These are phyloP conservation scores for Amphipoea oculea DNA, from an alignment of 2,888 invertebrate species.

Conservation along the genomic window DNA sequence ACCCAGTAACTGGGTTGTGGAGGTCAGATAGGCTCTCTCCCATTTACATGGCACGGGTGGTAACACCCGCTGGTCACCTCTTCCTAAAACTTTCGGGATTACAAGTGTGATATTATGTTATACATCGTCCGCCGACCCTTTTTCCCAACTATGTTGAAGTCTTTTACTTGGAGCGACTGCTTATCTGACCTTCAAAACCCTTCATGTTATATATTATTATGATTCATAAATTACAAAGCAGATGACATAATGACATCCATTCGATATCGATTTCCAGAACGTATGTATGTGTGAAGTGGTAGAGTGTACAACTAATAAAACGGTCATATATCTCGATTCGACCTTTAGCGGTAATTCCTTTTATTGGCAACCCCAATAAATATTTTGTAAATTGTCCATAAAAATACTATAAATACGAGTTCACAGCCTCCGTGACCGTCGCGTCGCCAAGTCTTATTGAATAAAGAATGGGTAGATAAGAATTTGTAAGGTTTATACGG, in stretches of 20 bases:
- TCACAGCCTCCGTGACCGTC: background rate
- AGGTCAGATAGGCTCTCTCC: background rate
- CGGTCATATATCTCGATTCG: background rate
- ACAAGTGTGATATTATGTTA: background rate
- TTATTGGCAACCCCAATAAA: slow-evolving; percentile 40
- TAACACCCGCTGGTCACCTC: background rate
- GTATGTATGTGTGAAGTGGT: too few species aligned
- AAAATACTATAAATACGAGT: slow-evolving; percentile 1
- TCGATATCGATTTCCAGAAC: background rate
- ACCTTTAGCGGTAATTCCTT: slow-evolving; percentile 12
- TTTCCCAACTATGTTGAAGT: too few species aligned
- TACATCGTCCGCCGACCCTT: too few species aligned
- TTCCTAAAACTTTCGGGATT: background rate
- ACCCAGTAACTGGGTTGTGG: too few species aligned
- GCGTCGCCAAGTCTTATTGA: background rate
- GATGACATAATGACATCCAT: background rate
- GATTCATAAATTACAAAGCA: background rate
- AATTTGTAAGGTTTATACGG: background rate
- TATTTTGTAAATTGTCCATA: slow-evolving; percentile 19
- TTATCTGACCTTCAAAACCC: too few species aligned
- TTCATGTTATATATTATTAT: background rate
- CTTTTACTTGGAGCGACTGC: too few species aligned
- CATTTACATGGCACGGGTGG: background rate
- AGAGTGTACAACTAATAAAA: background rate
- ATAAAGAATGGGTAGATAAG: background rate